Percentiles rank a stretch among this genome's conserved stretches.
phyloP scores from a whole-genome alignment of 2,888 invertebrate genomes.

The Harpagoxenus sublaevis region DNA sequence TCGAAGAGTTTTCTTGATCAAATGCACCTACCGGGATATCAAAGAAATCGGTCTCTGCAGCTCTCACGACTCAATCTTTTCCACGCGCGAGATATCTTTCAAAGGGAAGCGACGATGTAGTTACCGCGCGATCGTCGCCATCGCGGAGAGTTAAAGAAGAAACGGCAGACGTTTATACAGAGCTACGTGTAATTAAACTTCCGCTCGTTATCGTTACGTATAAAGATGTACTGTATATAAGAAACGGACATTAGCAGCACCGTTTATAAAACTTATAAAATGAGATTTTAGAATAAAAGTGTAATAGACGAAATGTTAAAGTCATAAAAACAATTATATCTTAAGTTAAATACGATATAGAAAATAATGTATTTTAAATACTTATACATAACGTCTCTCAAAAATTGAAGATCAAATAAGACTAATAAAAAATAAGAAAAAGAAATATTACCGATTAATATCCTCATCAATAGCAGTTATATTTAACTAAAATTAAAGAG shows the following conservation, averaged over 20 bases:
- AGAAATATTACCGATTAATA: not conserved
- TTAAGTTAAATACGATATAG: not conserved
- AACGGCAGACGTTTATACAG: not conserved
- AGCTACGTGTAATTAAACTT: constrained; percentile 43
- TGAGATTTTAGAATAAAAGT: not conserved
- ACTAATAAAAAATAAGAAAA: not conserved
- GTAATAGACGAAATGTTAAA: not conserved
- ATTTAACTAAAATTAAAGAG: not conserved
- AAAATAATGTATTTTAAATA: not conserved
- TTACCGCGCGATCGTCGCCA: constrained; percentile 15
- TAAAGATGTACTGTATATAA: not conserved
- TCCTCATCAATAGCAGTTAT: not conserved
- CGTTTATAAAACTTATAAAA: constrained; percentile 27
- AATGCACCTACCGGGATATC: constrained; percentile 29
- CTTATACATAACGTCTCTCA: not conserved
- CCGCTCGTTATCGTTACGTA: not conserved
- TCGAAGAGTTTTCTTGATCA: constrained; percentile 34
- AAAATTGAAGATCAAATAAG: not conserved
- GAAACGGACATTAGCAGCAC: not conserved
- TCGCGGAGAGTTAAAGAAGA: not conserved
- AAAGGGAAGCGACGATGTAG: constrained; percentile 28
- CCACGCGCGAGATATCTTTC: constrained; percentile 28
- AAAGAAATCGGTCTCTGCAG: constrained; percentile 40
- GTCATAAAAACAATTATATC: not conserved
- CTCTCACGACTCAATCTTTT: constrained; percentile 12